phyloP scores from a whole-genome alignment of 2,888 invertebrate genomes.

The Drosophila infuscata region DNA sequence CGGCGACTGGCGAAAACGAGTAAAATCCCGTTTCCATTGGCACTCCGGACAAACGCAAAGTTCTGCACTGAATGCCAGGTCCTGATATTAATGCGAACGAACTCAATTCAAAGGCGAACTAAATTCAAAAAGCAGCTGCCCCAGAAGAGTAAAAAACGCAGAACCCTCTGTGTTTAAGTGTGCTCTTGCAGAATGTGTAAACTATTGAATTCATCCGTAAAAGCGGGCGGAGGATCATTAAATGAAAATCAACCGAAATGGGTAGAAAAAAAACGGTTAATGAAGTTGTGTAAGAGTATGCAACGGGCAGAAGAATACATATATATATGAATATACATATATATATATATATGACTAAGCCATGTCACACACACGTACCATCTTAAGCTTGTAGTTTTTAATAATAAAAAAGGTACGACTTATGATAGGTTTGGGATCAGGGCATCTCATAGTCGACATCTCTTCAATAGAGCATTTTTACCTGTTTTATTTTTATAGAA shows the following conservation, averaged over 20 bases:
- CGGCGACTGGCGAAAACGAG: constrained; percentile 19
- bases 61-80: constrained; percentile 23
- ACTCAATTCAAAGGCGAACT: constrained; percentile 35
- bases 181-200: constrained; percentile 1
- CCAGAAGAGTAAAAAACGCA: neutral
- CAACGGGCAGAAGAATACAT: neutral
- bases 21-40: constrained; percentile 1
- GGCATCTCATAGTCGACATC: neutral
- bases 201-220: neutral
- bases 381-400: neutral
- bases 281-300: neutral
- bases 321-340: neutral
- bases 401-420: neutral
- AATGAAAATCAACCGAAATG: neutral
- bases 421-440: neutral
- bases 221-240: neutral
- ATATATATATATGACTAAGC: neutral
- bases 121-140: constrained; percentile 22
- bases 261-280: neutral
- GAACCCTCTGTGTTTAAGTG: constrained; percentile 3
- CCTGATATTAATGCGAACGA: constrained; percentile 47
- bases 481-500: too few species aligned
- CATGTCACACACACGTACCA: neutral
- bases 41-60: constrained; percentile 8
- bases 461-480: neutral